Conservation (phyloP, 2,888 invertebrate genomes). For the Aproaerema taeniolella region DNA sequence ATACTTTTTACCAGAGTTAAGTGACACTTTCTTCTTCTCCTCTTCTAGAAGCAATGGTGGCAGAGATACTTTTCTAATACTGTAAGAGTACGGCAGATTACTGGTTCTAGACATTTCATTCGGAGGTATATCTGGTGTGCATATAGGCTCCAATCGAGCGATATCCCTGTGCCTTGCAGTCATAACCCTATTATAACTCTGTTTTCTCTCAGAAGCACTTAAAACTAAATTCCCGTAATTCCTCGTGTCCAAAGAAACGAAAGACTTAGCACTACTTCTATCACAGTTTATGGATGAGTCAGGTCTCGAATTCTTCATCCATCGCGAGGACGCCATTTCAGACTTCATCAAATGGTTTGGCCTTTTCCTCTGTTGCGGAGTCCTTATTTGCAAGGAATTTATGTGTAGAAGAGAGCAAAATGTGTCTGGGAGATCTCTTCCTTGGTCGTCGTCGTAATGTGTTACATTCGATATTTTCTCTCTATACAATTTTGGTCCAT, state of each 20-base stretch:
- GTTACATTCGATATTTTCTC: conserved; percentile 44
- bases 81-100: conserved; percentile 38
- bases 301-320: conserved; percentile 62
- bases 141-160: conserved; percentile 51
- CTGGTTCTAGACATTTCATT: conserved; percentile 38
- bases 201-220: conserved; percentile 49
- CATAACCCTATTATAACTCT: conserved; percentile 46
- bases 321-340: conserved; percentile 65
- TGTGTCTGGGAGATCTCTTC: conserved; percentile 45
- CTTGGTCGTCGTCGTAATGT: conserved; percentile 35
- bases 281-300: conserved; percentile 62
- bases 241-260: conserved; percentile 59
- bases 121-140: conserved; percentile 48
- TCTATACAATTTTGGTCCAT: conserved; percentile 40
- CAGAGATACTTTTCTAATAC: conserved; percentile 61
- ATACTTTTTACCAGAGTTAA: conserved; percentile 51
- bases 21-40: conserved; percentile 48
- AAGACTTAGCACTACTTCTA: conserved; percentile 69
- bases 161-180: conserved; percentile 60
- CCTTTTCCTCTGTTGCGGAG: conserved; percentile 49
- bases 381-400: conserved; percentile 60
- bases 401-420: conserved; percentile 67
- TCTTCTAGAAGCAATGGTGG: conserved; percentile 65
- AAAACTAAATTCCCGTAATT: conserved; percentile 43
- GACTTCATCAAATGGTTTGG: conserved; percentile 60